phyloP scores from a whole-genome alignment of 2,888 invertebrate genomes.

The Pseudolycoriella hygida region DNA sequence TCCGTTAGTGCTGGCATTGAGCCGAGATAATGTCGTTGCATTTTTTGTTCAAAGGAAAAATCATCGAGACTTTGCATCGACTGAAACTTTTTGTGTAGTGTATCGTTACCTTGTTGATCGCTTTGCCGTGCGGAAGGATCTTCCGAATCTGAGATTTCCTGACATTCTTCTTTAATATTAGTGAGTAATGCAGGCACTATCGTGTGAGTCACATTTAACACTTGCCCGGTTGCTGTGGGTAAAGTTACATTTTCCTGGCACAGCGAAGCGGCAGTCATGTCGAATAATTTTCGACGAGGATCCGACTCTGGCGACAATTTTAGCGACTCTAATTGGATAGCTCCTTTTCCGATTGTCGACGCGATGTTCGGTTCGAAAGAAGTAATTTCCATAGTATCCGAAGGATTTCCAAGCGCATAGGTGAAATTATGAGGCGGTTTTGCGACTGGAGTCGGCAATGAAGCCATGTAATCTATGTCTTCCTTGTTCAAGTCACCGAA shows the following conservation, averaged over 20 bases:
- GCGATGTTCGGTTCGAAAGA: neutral
- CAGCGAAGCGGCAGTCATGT: no score
- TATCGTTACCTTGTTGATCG: conserved; percentile 16
- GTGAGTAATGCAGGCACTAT: no score
- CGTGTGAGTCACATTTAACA: no score
- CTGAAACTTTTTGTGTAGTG: conserved; percentile 24
- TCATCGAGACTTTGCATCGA: conserved; percentile 24
- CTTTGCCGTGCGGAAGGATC: neutral
- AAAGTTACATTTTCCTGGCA: no score
- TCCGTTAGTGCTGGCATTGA: conserved; percentile 29
- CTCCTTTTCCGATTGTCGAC: neutral
- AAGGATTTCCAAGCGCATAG: no score
- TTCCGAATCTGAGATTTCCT: neutral
- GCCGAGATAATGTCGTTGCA: conserved; percentile 19
- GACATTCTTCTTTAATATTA: neutral
- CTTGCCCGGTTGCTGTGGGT: no score
- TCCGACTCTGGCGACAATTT: no score
- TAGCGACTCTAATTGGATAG: no score
- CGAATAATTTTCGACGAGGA: no score
- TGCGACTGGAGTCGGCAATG: conserved; percentile 21
- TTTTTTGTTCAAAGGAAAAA: conserved; percentile 3
- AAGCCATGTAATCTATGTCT: conserved; percentile 20
- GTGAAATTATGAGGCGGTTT: no score
- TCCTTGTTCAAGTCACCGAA: conserved; percentile 16
- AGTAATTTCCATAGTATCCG: neutral